phyloP scores from a whole-genome alignment of 2,888 invertebrate species.

The Peribatodes rhomboidaria region DNA sequence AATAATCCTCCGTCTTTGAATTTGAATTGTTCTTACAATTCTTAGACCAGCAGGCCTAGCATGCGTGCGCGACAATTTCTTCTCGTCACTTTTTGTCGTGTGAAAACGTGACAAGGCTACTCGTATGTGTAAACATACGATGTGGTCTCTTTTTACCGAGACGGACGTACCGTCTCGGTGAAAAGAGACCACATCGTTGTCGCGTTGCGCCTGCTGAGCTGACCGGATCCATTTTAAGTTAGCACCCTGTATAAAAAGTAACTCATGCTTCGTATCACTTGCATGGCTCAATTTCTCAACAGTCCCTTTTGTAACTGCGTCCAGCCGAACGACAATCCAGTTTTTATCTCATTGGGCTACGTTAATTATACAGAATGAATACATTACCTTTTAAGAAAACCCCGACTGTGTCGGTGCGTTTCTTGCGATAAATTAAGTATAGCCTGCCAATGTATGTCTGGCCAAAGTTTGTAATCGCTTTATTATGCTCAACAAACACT shows the following conservation, averaged over 20 bases:
- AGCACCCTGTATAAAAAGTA: neutral
- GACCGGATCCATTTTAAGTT: neutral
- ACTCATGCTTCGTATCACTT: slow-evolving; percentile 8
- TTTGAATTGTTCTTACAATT: too few species aligned
- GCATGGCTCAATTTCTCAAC: slow-evolving; percentile 26
- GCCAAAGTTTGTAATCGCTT: slow-evolving; percentile 53
- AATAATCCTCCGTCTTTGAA: too few species aligned
- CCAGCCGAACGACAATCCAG: slow-evolving; percentile 41
- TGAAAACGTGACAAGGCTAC: too few species aligned
- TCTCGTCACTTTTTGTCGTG: too few species aligned
- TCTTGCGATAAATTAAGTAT: slow-evolving; percentile 57
- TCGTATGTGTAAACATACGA: too few species aligned
- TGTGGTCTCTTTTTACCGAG: too few species aligned
- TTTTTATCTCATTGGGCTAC: slow-evolving; percentile 51
- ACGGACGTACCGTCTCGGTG: too few species aligned
- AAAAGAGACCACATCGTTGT: neutral
- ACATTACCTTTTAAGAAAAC: slow-evolving; percentile 64
- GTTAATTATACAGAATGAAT: slow-evolving; percentile 63
- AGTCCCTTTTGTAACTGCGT: slow-evolving; percentile 33
- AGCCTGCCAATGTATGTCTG: slow-evolving; percentile 56
- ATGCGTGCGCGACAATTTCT: too few species aligned
- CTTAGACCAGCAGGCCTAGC: too few species aligned
- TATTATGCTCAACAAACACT: slow-evolving; percentile 53
- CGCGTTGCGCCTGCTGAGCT: too few species aligned
- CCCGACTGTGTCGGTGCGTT: slow-evolving; percentile 50